A percentile compares a stretch with the other conserved stretches of the same genome.
Conservation (phyloP, 2,113 vertebrate species). For the Corythoichthys intestinalis region DNA sequence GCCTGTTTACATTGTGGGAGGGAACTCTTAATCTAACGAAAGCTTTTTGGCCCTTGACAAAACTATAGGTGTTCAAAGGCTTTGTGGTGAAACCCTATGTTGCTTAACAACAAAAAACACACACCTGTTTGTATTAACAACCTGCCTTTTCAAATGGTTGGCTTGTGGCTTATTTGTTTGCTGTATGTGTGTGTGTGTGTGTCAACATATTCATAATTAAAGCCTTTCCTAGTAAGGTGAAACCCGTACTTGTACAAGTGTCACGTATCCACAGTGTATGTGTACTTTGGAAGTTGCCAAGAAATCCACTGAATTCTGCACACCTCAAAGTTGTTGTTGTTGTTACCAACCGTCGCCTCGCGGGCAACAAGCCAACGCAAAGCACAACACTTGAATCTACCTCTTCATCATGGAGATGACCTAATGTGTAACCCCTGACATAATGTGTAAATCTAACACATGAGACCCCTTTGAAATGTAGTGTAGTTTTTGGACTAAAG, state of each 20-base stretch:
- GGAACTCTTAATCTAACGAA: not conserved
- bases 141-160: constrained; percentile 8
- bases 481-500: too few relatives aligned
- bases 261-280: constrained; percentile 7
- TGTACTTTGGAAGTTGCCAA: constrained; percentile 19
- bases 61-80: constrained; percentile 12
- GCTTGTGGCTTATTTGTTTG: constrained; percentile 11
- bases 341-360: constrained; percentile 18
- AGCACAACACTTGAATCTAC: constrained; percentile 20
- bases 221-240: constrained; percentile 33
- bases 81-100: not conserved
- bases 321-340: not conserved
- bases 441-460: too few relatives aligned
- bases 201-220: constrained; percentile 30
- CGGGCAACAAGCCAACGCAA: constrained; percentile 25
- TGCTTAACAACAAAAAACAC: constrained; percentile 1
- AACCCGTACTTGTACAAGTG: not conserved
- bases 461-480: not conserved
- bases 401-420: not conserved
- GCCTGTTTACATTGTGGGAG: not conserved
- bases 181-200: constrained; percentile 3
- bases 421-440: too few relatives aligned
- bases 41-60: not conserved
- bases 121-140: constrained; percentile 22
- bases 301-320: not conserved